phyloP scores from a whole-genome alignment of 2,888 invertebrate genomes.

The Hetaerina titia region DNA sequence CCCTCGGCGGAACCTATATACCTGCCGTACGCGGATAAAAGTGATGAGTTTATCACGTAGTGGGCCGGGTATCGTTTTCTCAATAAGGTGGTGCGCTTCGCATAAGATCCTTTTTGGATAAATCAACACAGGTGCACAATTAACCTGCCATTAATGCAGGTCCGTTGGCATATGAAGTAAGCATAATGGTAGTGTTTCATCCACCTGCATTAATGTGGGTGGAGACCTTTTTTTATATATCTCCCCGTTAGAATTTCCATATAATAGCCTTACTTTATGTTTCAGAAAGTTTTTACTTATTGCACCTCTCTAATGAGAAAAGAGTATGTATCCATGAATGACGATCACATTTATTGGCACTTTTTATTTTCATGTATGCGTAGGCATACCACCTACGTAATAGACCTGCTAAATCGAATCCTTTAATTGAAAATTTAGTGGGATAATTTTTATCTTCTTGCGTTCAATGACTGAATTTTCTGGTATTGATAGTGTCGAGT shows the following conservation, averaged over 20 bases:
- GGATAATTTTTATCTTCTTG: too few relatives aligned
- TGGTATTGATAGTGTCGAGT: too few relatives aligned
- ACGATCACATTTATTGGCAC: too few relatives aligned
- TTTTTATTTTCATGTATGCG: too few relatives aligned
- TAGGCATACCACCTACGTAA: too few relatives aligned
- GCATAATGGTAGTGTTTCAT: not conserved
- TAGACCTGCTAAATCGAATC: too few relatives aligned
- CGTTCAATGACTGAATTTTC: too few relatives aligned
- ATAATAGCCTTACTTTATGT: not conserved
- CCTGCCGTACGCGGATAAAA: not conserved
- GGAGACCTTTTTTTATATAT: not conserved
- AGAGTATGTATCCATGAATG: too few relatives aligned
- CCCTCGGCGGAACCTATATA: not conserved
- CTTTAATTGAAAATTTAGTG: too few relatives aligned
- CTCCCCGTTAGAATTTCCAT: not conserved
- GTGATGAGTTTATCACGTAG: conserved; percentile 4
- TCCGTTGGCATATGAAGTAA: not conserved
- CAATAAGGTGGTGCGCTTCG: not conserved
- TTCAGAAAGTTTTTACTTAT: too few relatives aligned
- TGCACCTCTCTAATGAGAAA: too few relatives aligned
- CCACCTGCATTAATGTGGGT: not conserved
- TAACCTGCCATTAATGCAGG: not conserved
- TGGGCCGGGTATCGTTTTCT: conserved; percentile 5
- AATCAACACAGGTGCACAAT: conserved; percentile 2
- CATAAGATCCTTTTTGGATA: not conserved